Conservation (phyloP, 2,113 vertebrate genomes). For the Neotoma lepida region DNA sequence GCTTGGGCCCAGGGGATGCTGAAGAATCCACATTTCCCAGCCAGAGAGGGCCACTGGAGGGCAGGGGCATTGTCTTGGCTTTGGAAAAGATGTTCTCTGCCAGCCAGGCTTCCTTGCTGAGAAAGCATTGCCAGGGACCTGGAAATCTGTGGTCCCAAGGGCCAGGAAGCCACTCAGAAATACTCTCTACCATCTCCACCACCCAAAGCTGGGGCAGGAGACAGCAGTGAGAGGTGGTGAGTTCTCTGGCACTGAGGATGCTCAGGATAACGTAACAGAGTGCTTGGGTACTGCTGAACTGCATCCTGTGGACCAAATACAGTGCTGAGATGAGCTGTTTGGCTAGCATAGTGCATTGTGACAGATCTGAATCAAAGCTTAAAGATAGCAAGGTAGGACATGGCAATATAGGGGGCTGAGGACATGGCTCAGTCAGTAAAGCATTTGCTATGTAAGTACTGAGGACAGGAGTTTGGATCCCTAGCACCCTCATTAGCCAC, state of each 20-base stretch:
- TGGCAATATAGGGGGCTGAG: neutral
- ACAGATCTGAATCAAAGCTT: neutral
- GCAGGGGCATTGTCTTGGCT: slow-evolving; percentile 67
- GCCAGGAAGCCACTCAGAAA: slow-evolving; percentile 7
- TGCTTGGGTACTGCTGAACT: neutral
- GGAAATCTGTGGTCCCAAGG: slow-evolving; percentile 35
- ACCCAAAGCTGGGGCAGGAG: neutral
- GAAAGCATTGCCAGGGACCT: slow-evolving; percentile 57
- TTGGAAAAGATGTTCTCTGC: slow-evolving; percentile 55
- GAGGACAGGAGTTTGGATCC: neutral
- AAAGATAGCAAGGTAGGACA: neutral
- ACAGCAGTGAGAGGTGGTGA: slow-evolving; percentile 6
- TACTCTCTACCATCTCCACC: neutral
- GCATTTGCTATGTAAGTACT: neutral
- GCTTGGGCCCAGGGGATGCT: slow-evolving; percentile 53
- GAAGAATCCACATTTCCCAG: slow-evolving; percentile 61
- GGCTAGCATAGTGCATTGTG: neutral
- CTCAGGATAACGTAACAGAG: neutral
- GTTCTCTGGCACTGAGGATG: neutral
- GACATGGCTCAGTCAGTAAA: neutral
- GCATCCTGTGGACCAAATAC: neutral
- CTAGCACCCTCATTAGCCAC: neutral
- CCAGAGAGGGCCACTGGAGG: slow-evolving; percentile 55
- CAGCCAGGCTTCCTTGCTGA: slow-evolving; percentile 61
- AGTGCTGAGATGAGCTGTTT: neutral